A percentile compares a stretch with the other conserved stretches of the same genome.
These are phyloP conservation scores for Synergus gifuensis DNA, from an alignment of 2,888 invertebrate species.

Conservation along the genomic window DNA sequence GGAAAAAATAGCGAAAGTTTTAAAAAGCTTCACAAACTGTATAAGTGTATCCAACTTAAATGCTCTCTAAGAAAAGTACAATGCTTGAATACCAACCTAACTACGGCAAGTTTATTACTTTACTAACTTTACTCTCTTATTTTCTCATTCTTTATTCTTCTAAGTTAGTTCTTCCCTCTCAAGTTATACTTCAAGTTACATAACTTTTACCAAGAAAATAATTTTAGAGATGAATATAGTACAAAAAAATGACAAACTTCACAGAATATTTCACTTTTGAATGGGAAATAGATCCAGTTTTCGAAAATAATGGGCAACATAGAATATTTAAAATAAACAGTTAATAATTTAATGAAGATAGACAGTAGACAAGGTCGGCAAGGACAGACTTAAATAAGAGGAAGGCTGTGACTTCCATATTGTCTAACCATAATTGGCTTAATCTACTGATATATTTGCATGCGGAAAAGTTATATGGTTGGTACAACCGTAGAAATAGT, in stretches of 20 bases:
- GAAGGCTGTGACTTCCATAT: no score
- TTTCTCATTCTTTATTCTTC: conserved; percentile 36
- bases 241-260: background rate
- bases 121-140: conserved; percentile 37
- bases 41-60: conserved; percentile 39
- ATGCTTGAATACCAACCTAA: conserved; percentile 42
- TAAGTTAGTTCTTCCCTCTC: conserved; percentile 28
- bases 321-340: no score
- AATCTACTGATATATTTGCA: no score
- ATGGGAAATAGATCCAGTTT: no score
- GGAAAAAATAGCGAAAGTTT: conserved; percentile 41
- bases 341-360: no score
- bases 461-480: no score
- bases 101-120: conserved; percentile 41
- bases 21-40: conserved; percentile 39
- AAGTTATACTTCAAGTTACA: conserved; percentile 5
- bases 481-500: no score
- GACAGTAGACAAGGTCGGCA: no score
- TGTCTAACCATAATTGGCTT: no score
- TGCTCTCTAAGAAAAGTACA: conserved; percentile 40
- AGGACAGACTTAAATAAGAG: no score
- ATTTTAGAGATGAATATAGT: background rate
- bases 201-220: conserved; percentile 11
- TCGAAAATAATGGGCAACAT: no score
- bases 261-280: no score